Base-by-base conservation (phyloP, 2,113 vertebrate genomes). In the Orthochromis malagaraziensis region DNA sequence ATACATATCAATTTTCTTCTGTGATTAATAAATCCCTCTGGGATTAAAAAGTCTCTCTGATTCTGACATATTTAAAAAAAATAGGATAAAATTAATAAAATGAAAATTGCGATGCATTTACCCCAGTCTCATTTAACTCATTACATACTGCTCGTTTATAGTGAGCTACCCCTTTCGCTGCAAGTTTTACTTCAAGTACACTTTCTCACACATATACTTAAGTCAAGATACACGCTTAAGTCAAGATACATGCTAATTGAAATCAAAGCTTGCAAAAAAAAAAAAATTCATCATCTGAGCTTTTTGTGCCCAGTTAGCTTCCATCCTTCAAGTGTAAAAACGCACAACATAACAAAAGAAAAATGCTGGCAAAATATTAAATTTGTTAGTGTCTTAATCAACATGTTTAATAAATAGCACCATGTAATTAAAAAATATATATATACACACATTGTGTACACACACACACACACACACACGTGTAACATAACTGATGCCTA, bases 91-190 rank as follows among this genome's bases (percentile, higher is more conserved):
- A 68, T 40, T 40, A 40, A 70, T 42, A 24, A 40, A 70, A 42
- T 70, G 29, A 63, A 60, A 33, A 60, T 11, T 11, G 65, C 5
- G 0, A 73, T 16, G 5, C 12, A 26, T 42, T 42, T 73, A 9
- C 38, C 38, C 1, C 7, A 17, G 38, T 73, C 21, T 26, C 38
- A 45, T 73, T 45, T 73, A 14, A 45, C 13, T 73, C 8, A 45
- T 26, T 26, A 24, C 13, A 73, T 17, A 73, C 65, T 3, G 8
- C 5, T 73, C 2, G 3, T 16, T 26, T 45, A 73, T 4, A 16
- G 65, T 9, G 0, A 73, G n/a, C 7, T 42, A 0, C 38, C n/a
- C 38, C 38, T 42, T 70, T 42, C 3, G 7, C 35, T 26, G 35
- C 38, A 42, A 24, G 65, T 70, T 73, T 73, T 73, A 73, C 68